Evolutionary conservation across 2,113 vertebrate genomes (phyloP).

Genomic region (Terrapene triunguis): DNA sequence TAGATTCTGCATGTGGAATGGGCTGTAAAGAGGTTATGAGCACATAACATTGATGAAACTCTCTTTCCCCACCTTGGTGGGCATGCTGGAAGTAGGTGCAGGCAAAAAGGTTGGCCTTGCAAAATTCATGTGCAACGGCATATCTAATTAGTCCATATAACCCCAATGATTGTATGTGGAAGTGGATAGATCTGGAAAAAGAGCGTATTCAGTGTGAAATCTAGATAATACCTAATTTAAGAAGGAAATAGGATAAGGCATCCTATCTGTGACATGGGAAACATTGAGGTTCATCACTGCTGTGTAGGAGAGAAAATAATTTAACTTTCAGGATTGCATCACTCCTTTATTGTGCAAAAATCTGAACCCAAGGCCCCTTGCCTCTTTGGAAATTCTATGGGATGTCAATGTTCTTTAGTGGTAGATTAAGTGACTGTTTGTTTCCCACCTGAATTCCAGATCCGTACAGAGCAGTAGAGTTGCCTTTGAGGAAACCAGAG

Average conservation of each 20-base stretch:
- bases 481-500: neutral
- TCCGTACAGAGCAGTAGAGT: rapidly evolving
- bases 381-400: neutral
- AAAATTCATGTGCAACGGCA: neutral
- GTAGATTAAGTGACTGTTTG: neutral
- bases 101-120: neutral
- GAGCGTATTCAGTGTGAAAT: neutral
- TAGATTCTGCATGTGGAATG: neutral
- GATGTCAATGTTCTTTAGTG: neutral
- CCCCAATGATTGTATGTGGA: neutral
- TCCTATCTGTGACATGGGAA: neutral
- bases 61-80: neutral
- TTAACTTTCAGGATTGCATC: neutral
- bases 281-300: neutral
- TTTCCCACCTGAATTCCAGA: slow-evolving; percentile 47
- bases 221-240: neutral
- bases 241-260: neutral
- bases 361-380: rapidly evolving
- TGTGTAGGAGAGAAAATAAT: rapidly evolving
- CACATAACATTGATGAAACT: neutral
- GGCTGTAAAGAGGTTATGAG: neutral
- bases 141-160: too few relatives aligned
- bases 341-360: neutral
- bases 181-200: neutral
- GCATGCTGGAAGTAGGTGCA: neutral